Conservation (phyloP, 2,113 vertebrate species). For the Naja naja region DNA sequence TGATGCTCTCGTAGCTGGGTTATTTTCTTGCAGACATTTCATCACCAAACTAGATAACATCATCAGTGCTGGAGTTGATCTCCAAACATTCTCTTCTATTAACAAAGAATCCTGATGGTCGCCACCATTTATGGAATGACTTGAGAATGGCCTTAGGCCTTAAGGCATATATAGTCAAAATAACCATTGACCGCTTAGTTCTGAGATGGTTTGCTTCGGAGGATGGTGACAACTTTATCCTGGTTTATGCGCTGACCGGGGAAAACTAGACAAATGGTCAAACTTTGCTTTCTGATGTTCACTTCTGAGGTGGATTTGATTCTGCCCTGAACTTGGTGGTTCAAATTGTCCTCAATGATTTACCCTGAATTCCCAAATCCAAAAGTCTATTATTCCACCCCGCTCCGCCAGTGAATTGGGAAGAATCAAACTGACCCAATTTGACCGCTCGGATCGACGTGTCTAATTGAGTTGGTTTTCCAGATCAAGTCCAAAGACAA, state of each 20-base stretch:
- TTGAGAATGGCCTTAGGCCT: neutral
- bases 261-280: neutral
- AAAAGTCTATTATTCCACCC: neutral
- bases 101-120: neutral
- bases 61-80: neutral
- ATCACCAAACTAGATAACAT: neutral
- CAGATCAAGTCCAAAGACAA: neutral
- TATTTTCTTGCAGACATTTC: neutral
- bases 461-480: neutral
- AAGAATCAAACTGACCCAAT: neutral
- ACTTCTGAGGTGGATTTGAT: neutral
- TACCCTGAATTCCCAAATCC: neutral
- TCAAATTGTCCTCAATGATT: neutral
- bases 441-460: neutral
- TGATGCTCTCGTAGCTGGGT: neutral
- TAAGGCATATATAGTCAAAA: neutral
- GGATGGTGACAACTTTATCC: neutral
- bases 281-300: neutral
- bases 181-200: neutral
- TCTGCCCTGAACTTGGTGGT: neutral
- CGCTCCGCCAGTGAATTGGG: fast-evolving
- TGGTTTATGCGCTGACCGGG: neutral
- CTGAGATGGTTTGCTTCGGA: neutral
- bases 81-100: neutral
- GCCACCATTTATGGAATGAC: neutral